Evolutionary conservation across 2,113 vertebrate species (phyloP).

Genomic region (Phalacrocorax carbo): DNA sequence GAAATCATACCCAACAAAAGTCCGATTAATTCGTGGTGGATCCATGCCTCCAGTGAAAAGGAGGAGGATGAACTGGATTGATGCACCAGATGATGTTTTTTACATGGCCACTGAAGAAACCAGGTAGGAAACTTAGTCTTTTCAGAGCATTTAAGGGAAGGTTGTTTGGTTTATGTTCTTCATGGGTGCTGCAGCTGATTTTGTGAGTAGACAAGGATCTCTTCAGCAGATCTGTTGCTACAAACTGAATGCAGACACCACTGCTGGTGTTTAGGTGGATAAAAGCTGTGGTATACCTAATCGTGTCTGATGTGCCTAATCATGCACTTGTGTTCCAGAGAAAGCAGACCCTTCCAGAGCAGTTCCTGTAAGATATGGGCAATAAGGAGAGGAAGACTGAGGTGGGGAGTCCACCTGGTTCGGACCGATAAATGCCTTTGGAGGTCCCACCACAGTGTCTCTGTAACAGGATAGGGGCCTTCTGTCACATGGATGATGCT

Average conservation of each 20-base stretch:
- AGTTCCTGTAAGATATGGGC: neutral
- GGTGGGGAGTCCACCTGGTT: neutral
- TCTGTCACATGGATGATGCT: accelerated
- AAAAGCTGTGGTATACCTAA: neutral
- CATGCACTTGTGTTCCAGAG: neutral
- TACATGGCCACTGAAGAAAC: conserved; percentile 83
- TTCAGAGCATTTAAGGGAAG: neutral
- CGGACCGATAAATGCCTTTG: neutral
- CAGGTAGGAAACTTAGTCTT: conserved; percentile 64
- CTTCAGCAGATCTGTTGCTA: neutral
- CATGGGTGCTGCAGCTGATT: neutral
- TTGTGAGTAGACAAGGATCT: neutral
- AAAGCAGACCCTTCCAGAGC: neutral
- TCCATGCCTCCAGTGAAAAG: conserved; percentile 86
- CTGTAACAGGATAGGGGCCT: neutral
- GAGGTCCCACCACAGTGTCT: accelerated
- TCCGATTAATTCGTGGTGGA: conserved; percentile 81
- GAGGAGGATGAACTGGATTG: conserved; percentile 94
- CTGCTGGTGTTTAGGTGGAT: neutral
- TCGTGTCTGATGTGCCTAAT: neutral
- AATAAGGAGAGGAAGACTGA: neutral
- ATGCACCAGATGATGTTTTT: conserved; percentile 79
- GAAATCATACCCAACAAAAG: conserved; percentile 94
- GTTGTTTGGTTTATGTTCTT: neutral
- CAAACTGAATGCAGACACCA: neutral